Evolutionary conservation across 2,888 invertebrate genomes (phyloP).

Genomic region (Ochropacha duplaris): DNA sequence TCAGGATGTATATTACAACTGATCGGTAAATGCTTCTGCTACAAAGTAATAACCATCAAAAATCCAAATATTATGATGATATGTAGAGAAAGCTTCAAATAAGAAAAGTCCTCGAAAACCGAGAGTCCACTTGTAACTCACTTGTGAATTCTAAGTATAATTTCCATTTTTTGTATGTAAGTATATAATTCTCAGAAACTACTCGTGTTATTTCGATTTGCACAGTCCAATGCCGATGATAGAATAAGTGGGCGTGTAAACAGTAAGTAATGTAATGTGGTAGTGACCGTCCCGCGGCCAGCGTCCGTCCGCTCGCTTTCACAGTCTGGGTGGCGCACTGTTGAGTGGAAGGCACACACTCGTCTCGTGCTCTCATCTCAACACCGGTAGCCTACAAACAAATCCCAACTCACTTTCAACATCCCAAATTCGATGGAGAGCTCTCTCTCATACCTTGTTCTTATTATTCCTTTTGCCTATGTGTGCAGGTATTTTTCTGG

Average conservation of each 20-base stretch:
- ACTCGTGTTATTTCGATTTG: constrained; percentile 35
- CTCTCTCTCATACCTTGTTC: constrained; percentile 30
- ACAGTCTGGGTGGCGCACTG: constrained; percentile 67
- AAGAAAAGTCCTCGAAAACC: background rate
- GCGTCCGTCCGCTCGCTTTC: constrained; percentile 21
- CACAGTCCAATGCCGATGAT: constrained; percentile 41
- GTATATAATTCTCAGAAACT: constrained; percentile 1
- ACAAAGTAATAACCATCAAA: too few species aligned
- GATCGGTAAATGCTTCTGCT: too few species aligned
- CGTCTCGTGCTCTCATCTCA: constrained; percentile 44
- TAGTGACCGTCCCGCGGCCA: too few species aligned
- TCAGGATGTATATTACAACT: too few species aligned
- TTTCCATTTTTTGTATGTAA: background rate
- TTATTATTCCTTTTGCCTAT: constrained; percentile 2
- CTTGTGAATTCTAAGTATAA: background rate
- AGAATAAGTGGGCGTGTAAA: constrained; percentile 42
- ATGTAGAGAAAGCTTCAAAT: background rate
- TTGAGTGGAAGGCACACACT: constrained; percentile 76
- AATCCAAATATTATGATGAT: background rate
- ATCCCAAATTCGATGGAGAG: constrained; percentile 59
- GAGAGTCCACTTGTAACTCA: background rate
- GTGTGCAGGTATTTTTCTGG: background rate
- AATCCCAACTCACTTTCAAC: constrained; percentile 63
- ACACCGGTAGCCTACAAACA: constrained; percentile 79
- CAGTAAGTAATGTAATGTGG: too few species aligned